phyloP scores from a whole-genome alignment of 2,797 vertebrate species.

The Phoebastria nigripes region DNA sequence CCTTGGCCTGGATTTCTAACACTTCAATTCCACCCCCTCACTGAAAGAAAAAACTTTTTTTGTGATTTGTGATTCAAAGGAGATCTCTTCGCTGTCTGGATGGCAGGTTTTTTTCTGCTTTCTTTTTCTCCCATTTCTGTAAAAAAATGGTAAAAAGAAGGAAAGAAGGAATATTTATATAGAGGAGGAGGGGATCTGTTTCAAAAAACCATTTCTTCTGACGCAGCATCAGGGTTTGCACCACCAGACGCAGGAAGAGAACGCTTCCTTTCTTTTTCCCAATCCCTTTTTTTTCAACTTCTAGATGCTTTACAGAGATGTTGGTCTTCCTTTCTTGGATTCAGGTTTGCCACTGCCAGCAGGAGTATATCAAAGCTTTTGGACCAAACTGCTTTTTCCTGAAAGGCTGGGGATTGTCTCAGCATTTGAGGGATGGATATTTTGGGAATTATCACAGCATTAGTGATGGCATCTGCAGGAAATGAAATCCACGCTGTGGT shows the following conservation, averaged over 20 bases:
- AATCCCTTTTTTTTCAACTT: not conserved
- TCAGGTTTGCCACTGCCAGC: not conserved
- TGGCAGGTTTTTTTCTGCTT: not conserved
- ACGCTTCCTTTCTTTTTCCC: not conserved
- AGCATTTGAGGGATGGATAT: not conserved
- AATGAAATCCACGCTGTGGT: not conserved
- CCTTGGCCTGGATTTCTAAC: conserved; percentile 31
- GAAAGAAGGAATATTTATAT: not conserved
- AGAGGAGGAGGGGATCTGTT: not conserved
- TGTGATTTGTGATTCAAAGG: conserved; percentile 21
- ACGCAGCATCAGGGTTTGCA: not conserved
- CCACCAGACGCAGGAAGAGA: not conserved
- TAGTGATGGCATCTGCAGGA: not conserved
- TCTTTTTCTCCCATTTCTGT: not conserved
- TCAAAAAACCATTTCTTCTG: not conserved
- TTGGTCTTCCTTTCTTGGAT: not conserved
- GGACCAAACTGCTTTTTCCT: not conserved
- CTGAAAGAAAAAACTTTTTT: not conserved
- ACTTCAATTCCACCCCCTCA: not conserved
- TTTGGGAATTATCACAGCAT: not conserved
- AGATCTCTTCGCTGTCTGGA: not conserved
- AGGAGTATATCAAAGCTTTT: not conserved
- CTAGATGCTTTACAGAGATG: not conserved
- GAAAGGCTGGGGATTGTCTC: not conserved
- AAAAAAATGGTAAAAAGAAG: not conserved